Base-by-base conservation (phyloP, 2,888 invertebrate genomes). In the Quadroppia sp. region DNA sequence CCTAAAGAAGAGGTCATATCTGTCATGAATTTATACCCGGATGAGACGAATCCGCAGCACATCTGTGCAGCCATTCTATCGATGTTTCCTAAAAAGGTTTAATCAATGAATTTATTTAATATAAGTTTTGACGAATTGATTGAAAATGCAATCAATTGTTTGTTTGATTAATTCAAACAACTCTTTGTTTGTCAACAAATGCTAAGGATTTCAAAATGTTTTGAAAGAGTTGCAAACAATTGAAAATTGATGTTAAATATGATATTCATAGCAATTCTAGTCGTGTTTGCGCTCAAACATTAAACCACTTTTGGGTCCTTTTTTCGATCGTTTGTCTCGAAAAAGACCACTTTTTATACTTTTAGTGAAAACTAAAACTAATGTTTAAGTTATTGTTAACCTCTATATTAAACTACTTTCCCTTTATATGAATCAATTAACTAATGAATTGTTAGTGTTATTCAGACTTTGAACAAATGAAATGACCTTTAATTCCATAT, bases 1-100 rank as follows among this genome's bases (percentile, higher is more conserved):
- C 93, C 94, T 0, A 91, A 92, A 80, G 89, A 90, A 77, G 90
- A 92, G 80, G 95, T 96, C n/a, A 87, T 88, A 71, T 88, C 89
- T 71, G 94, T 91, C 0, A 92, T 97, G 91, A 88, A 89, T 76
- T 85, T 90, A 77, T 89, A 91, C 83, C 95, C 95, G 0, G 90
- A 92, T 70, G 94, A 94, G 82, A 91, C 89, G 30, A 90, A 94
- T 83, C 89, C 94, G 13, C 91, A 94, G 82, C 89, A 88, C 79
- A 91, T 95, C 82, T 94, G 94, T 83, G 90, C 91, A 48, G 88
- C 90, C 76, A 92, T 93, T 78, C 84, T 93, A 79, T 87, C 88
- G 76, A 88, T 91, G 86, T 59, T 59, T 59, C 30, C 50, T 3
- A 50, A 50, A 23, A 50, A 50, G 59, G 28, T 15, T 30, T 53